Evolutionary conservation across 2,888 invertebrate species (phyloP), one percentile per base, ranked within the genome.

Genomic region (Drosophila putrida): DNA sequence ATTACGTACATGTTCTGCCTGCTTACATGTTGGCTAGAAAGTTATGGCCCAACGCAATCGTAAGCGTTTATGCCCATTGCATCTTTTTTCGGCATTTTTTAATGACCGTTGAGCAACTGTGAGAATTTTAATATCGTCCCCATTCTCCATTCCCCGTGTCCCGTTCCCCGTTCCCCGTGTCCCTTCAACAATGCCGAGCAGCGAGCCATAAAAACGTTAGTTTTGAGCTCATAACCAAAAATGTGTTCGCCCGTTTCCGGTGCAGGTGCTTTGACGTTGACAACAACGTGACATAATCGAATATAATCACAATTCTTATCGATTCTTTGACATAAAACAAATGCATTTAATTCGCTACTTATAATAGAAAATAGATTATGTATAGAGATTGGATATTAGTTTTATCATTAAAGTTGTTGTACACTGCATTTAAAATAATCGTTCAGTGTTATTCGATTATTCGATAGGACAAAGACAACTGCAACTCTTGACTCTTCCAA

Each of bases 71-170:
- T 54, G 35, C 39, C 50, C 55, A 36, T 54, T 71, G 58, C 65
- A 64, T 65, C 31, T 63, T 55, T 61, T 65, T 64, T 35, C 44
- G 55, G 71, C 43, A 20, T 20, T 31, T 57, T 57, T 73, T 72
- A 57, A 72, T 43, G 73, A 65, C 20, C 35, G 36, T n/a, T 31
- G 66, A 28, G 47, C 66, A 46, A 72, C 39, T 65, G 44, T 54
- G 50, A 54, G 71, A 72, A 71, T 72, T 64, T 35, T 50, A 71
- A 71, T 69, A 25, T 27, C 8, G 31, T 47, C 13, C 13, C 44
- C 3, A 25, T 20, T 13, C 36, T n/a, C 5, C 11, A 6, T 33
- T n/a, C 33, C 25, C 8, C 31, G 1, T 6, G 8, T 31, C 15
- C 6, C 1, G n/a, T n/a, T 13, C 36, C 25, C 5, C 11, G 11